Base-by-base conservation (phyloP, 2,113 vertebrate species). In the Coptodon bakossiorum region DNA sequence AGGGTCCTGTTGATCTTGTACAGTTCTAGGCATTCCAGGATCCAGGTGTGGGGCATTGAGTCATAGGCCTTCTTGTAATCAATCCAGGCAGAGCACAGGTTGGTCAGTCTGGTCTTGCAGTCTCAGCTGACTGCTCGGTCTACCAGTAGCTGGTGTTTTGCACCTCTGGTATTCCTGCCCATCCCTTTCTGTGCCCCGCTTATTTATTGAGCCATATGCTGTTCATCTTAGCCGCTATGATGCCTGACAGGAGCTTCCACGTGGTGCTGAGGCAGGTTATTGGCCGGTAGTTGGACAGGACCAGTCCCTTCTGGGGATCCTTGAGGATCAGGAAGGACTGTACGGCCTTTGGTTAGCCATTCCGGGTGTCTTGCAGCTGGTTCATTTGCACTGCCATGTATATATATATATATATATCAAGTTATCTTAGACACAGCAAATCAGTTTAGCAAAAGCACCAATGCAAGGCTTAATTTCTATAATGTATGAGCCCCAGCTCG, bases 81-180 rank as follows among this genome's bases (percentile, higher is more conserved):
- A 27, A 14, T 27, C 54, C 54, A 53, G n/a, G 52, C 52, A 54
- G 53, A 0, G 53, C 53, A 57, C 56, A 29, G 56, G 56, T 57
- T 29, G 56, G 13, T 57, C 13, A 57, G 24, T 0, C 56, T 29
- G 7, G 24, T 57, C 13, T 0, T 57, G 24, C 56, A 57, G 56
- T 3, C 56, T 57, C 24, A 0, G 24, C 24, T 59, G 56, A 57
- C 56, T 57, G 56, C 1, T 59, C 0, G 0, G 13, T 29, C 24
- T 59, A 0, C 56, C 56, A 29, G 56, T 9, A 59, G 24, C 24
- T 59, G 56, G 24, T 59, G 13, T 59, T 59, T 59, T 59, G 7
- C 0, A 1, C 24, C 13, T 59, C 56, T 59, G 56, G 24, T 59
- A 59, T 59, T 29, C 56, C 29, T 59, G 13, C 0, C 7, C 24